Conservation (phyloP, 2,113 vertebrate species). For the Thomomys bottae region DNA sequence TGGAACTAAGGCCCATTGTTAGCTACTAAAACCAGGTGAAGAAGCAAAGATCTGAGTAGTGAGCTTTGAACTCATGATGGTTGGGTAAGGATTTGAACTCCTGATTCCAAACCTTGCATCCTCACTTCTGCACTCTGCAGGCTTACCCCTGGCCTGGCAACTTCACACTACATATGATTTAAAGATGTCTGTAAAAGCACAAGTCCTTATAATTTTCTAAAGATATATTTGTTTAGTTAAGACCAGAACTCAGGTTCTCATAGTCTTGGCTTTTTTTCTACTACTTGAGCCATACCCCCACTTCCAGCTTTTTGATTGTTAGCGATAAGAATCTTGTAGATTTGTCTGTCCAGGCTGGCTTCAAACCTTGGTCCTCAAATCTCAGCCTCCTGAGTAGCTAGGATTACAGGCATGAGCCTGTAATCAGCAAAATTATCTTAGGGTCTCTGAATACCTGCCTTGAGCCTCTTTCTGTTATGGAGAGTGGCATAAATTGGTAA, state of each 20-base stretch:
- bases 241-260: too few species aligned
- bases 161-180: slow-evolving; percentile 73
- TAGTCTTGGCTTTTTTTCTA: too few species aligned
- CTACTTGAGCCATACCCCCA: too few species aligned
- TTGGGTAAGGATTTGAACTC: neutral
- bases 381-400: too few species aligned
- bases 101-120: neutral
- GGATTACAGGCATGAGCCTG: neutral
- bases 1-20: neutral
- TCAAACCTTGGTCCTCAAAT: too few species aligned
- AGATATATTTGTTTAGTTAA: too few species aligned
- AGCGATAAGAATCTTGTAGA: too few species aligned
- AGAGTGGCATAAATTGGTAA: neutral
- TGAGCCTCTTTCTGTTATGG: neutral
- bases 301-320: too few species aligned
- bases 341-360: too few species aligned
- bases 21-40: neutral
- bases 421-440: slow-evolving; percentile 63
- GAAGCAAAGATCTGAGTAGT: neutral
- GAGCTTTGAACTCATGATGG: neutral
- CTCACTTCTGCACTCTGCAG: neutral
- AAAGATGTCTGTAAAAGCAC: slow-evolving; percentile 72
- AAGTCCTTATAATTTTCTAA: slow-evolving; percentile 78
- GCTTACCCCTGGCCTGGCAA: slow-evolving; percentile 49
- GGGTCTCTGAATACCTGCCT: slow-evolving; percentile 56